Base-by-base conservation (phyloP, 2,113 vertebrate genomes). In the Chaetodon auriga region DNA sequence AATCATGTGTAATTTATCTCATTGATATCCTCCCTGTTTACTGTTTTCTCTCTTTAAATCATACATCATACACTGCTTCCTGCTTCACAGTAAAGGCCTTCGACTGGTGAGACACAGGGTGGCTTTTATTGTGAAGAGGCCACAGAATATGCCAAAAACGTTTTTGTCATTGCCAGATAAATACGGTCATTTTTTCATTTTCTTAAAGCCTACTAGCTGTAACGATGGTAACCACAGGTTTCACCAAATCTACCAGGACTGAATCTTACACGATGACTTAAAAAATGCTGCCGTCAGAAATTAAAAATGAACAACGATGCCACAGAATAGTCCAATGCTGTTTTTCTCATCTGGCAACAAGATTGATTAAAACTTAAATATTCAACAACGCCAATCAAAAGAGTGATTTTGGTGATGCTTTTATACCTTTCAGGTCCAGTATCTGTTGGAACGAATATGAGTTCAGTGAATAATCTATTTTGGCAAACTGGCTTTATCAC, bases 401-500 rank as follows among this genome's bases (percentile, higher is more conserved):
- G 23, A 48, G 43, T 36, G 35, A 41, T 5, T 13, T 66, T 49
- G 15, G 23, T 19, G 60, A 45, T 35, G 25, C 14, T 16, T 61
- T 57, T 16, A 5, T 48, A 43, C 21, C 36, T 83, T 51, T 58
- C 35, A 75, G 43, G 23, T 63, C 30, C 4, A 45, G 23, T 25
- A 53, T 71, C 49, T 49, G 4, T 9, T 25, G 48, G 53, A 73
- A 69, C 70, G 19, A 65, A 75, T 74, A n/a, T 0, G 15, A 53
- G 60, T 57, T 53, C 60, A 41, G 53, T 69, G 14, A 0, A 54
- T 15, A 36, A 64, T 64, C 46, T 51, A 46, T 73, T 80, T 53
- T 25, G 43, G 19, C 43, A 54, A 51, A n/a, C n/a, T 65, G 13
- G 55, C 14, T 74, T 75, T 21, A 49, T 81, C 21, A 46, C 53